These are phyloP conservation scores for Cynopterus sphinx DNA, from an alignment of 2,797 vertebrate genomes.

Conservation along the genomic window DNA sequence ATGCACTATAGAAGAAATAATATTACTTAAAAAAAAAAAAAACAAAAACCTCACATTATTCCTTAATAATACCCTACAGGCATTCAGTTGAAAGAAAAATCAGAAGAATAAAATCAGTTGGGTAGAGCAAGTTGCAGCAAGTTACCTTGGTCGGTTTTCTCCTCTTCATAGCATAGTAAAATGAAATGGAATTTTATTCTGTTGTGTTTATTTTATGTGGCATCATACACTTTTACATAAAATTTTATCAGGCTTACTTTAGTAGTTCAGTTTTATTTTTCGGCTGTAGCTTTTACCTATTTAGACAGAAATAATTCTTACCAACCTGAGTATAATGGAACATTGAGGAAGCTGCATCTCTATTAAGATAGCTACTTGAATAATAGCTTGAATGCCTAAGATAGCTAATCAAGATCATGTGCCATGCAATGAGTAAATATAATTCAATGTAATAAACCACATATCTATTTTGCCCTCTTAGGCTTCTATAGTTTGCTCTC, in stretches of 20 bases:
- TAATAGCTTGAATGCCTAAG: not conserved
- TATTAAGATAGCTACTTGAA: not conserved
- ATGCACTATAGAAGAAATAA: not conserved
- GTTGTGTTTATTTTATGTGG: conserved; percentile 74
- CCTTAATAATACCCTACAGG: not conserved
- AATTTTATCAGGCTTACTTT: conserved; percentile 75
- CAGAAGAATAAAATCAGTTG: not conserved
- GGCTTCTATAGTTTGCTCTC: not conserved
- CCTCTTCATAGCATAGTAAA: conserved; percentile 51
- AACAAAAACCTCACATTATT: too few species aligned
- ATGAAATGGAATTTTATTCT: conserved; percentile 61
- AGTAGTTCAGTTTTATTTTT: conserved; percentile 64
- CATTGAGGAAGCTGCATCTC: not conserved
- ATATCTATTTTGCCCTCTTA: not conserved
- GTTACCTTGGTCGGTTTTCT: not conserved
- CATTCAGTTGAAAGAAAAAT: not conserved
- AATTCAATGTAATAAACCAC: not conserved
- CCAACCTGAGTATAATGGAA: not conserved
- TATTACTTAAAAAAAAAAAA: not conserved
- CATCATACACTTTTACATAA: conserved; percentile 65
- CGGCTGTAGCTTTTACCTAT: conserved; percentile 18
- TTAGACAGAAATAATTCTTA: conserved; percentile 53
- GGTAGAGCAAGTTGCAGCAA: not conserved
- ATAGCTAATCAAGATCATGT: not conserved
- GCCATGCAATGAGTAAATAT: not conserved